A percentile compares a stretch with the other conserved stretches of the same genome.
These are phyloP conservation scores for Emmelina monodactyla DNA, from an alignment of 2,888 invertebrate species.

Conservation along the genomic window DNA sequence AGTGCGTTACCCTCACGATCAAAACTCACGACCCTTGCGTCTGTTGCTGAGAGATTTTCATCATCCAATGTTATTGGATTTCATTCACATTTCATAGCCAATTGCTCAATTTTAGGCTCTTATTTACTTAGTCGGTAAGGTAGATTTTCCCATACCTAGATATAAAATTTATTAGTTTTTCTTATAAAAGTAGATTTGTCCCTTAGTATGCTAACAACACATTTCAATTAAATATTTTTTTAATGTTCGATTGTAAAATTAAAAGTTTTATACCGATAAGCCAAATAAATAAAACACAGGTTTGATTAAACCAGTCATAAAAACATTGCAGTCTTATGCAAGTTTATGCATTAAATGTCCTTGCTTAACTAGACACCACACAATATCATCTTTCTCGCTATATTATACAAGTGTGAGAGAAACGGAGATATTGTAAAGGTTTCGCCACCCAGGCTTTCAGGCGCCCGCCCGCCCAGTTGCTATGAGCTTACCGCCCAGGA, in stretches of 20 bases:
- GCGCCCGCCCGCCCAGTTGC: slow-evolving; percentile 61
- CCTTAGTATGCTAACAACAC: too few relatives aligned
- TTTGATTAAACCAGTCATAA: neutral
- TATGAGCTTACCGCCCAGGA: slow-evolving; percentile 34
- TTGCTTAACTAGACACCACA: slow-evolving; percentile 29
- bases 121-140: too few relatives aligned
- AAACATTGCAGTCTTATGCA: neutral
- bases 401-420: slow-evolving; percentile 27
- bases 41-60: neutral
- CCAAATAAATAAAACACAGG: neutral
- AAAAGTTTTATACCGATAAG: neutral
- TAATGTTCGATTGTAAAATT: neutral
- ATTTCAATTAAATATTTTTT: neutral
- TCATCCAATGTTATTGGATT: neutral
- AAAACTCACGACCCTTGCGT: neutral
- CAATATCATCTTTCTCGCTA: slow-evolving; percentile 27
- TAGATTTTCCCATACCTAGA: too few relatives aligned
- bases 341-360: slow-evolving; percentile 25
- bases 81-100: too few relatives aligned
- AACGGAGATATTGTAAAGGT: slow-evolving; percentile 37
- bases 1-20: slow-evolving; percentile 1
- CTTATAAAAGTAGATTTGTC: too few relatives aligned
- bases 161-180: too few relatives aligned
- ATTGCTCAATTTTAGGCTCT: too few relatives aligned
- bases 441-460: slow-evolving; percentile 35